phyloP scores from a whole-genome alignment of 2,888 invertebrate species.

The Philereme transversata region DNA sequence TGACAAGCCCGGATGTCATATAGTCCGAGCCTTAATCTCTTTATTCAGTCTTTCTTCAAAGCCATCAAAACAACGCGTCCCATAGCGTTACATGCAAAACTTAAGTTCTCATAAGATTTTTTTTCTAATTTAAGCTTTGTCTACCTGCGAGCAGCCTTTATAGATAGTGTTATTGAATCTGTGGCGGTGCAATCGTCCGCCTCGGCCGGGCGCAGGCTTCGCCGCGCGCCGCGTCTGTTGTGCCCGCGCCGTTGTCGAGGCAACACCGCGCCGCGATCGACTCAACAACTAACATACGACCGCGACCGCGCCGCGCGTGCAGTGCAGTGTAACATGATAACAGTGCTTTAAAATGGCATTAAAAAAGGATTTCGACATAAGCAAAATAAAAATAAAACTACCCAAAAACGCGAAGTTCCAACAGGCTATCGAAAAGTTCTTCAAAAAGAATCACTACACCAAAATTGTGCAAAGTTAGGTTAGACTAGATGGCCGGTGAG shows the following conservation, averaged over 20 bases:
- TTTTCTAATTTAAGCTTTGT: constrained; percentile 24
- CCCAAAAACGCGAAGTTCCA: constrained; percentile 68
- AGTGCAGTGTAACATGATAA: constrained; percentile 70
- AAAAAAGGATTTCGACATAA: constrained; percentile 77
- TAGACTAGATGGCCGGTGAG: constrained; percentile 79
- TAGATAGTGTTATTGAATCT: constrained; percentile 49
- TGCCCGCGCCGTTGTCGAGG: constrained; percentile 74
- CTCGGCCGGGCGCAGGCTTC: constrained; percentile 56
- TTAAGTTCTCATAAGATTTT: neutral
- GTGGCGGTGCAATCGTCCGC: constrained; percentile 41
- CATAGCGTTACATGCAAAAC: neutral
- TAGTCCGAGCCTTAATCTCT: no score
- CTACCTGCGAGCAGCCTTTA: constrained; percentile 37
- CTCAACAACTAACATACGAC: constrained; percentile 42
- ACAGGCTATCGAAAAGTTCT: constrained; percentile 74
- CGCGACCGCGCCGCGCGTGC: constrained; percentile 33
- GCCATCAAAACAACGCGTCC: no score
- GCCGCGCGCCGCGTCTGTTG: constrained; percentile 61
- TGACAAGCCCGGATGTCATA: no score
- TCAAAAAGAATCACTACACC: constrained; percentile 77
- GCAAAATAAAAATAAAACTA: constrained; percentile 69
- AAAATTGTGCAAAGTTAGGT: constrained; percentile 79
- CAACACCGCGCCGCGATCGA: constrained; percentile 58
- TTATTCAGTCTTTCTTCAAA: no score
- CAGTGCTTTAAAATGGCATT: constrained; percentile 75